Conservation (phyloP, 1,140 invertebrate species). For the Drosophila bipectinata region DNA sequence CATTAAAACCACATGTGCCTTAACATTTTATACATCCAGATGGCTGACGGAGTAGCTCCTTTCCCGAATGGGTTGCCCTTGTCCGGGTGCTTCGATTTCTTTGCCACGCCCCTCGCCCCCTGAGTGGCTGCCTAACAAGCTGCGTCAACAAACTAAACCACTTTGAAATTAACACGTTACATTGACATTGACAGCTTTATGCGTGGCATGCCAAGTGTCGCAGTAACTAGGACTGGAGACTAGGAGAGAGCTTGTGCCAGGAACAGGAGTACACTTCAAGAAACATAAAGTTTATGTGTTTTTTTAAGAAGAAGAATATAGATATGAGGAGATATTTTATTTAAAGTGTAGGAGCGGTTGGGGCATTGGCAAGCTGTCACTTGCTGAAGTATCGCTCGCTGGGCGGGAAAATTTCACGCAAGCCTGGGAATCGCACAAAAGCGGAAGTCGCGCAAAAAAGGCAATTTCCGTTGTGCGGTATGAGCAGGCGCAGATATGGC, state of each 20-base stretch:
- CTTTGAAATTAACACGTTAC: conserved; percentile 82
- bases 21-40: conserved; percentile 56
- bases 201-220: conserved; percentile 75
- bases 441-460: conserved; percentile 73
- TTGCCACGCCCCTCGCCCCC: not conserved
- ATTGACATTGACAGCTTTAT: conserved; percentile 82
- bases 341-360: conserved; percentile 18
- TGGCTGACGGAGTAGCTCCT: conserved; percentile 24
- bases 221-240: conserved; percentile 27
- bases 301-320: not conserved
- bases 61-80: conserved; percentile 34
- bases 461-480: conserved; percentile 71
- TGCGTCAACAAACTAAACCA: conserved; percentile 81
- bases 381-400: conserved; percentile 41
- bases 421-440: conserved; percentile 12
- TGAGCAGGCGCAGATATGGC: conserved; percentile 32
- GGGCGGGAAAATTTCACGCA: conserved; percentile 12
- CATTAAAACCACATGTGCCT: conserved; percentile 73
- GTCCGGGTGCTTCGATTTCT: not conserved
- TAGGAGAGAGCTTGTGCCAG: conserved; percentile 3
- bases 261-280: conserved; percentile 9
- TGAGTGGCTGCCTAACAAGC: conserved; percentile 59
- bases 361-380: conserved; percentile 56
- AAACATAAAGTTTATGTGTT: not conserved
- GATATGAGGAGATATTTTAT: not conserved